Percentiles rank a stretch among this genome's conserved stretches.
phyloP scores from a whole-genome alignment of 2,888 invertebrate species.

The Micropterix aruncella region DNA sequence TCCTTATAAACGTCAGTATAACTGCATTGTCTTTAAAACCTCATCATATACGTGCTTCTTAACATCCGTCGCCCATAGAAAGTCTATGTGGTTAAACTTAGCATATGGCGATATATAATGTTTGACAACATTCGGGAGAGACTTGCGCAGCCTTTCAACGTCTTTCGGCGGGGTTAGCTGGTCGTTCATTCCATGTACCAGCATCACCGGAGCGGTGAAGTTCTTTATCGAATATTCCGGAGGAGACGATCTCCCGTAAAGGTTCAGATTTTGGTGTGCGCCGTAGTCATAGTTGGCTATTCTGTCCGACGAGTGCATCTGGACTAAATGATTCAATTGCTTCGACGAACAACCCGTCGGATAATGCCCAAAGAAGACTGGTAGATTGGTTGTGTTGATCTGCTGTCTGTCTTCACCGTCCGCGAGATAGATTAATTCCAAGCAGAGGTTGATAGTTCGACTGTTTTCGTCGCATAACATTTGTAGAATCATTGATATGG shows the following conservation, averaged over 20 bases:
- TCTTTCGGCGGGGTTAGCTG: slow-evolving; percentile 13
- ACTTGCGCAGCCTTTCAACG: slow-evolving; percentile 5
- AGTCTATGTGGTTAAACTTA: slow-evolving; percentile 17
- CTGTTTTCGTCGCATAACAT: too few species aligned
- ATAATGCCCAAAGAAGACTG: slow-evolving; percentile 25
- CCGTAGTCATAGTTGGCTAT: slow-evolving; percentile 27
- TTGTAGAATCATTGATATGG: too few species aligned
- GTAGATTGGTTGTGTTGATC: slow-evolving; percentile 29
- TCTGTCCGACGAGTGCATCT: slow-evolving; percentile 20
- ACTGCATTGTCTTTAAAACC: too few species aligned
- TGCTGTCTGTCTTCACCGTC: slow-evolving; percentile 28
- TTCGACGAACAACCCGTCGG: slow-evolving; percentile 37
- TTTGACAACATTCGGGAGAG: slow-evolving; percentile 14
- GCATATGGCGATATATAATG: slow-evolving; percentile 14
- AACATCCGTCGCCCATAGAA: slow-evolving; percentile 14
- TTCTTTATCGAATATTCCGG: slow-evolving; percentile 24
- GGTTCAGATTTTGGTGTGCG: slow-evolving; percentile 15
- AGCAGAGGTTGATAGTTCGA: too few species aligned
- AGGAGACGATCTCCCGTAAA: slow-evolving; percentile 13
- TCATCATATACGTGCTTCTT: slow-evolving; percentile 12
- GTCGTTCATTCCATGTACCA: slow-evolving; percentile 26
- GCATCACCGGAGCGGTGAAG: slow-evolving; percentile 19
- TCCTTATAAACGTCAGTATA: too few species aligned
- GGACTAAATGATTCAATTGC: slow-evolving; percentile 33
- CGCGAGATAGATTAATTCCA: too few species aligned